These are phyloP conservation scores for Papilio elwesi DNA, from an alignment of 2,888 invertebrate species.

Conservation along the genomic window DNA sequence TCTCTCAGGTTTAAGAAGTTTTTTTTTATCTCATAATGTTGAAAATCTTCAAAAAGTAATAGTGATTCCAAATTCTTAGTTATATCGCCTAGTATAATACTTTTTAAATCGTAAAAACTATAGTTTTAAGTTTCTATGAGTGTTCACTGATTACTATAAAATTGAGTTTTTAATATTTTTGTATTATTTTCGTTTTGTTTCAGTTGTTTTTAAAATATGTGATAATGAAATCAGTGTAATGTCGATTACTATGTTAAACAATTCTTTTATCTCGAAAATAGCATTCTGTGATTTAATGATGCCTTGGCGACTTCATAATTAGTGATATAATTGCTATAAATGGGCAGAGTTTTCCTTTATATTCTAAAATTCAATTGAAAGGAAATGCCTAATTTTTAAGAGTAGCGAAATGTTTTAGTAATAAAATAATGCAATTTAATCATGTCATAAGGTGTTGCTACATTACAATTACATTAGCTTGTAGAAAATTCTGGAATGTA, in stretches of 20 bases:
- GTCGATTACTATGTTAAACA: conserved; percentile 39
- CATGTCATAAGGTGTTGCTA: conserved; percentile 31
- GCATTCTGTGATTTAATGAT: conserved; percentile 74
- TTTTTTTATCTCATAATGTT: conserved; percentile 68
- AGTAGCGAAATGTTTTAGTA: conserved; percentile 43
- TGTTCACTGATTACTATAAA: conserved; percentile 16
- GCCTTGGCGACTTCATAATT: conserved; percentile 69
- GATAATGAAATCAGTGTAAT: conserved; percentile 21
- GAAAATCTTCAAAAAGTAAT: conserved; percentile 56
- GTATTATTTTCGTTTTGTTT: conserved; percentile 46
- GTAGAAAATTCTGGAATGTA: conserved; percentile 11
- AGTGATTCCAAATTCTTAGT: conserved; percentile 64
- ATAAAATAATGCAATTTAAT: conserved; percentile 29
- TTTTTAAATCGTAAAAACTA: conserved; percentile 53
- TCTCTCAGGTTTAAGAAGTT: conserved; percentile 80
- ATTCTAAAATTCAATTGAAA: conserved; percentile 50
- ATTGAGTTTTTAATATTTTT: conserved; percentile 38
- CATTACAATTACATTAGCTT: conserved; percentile 28
- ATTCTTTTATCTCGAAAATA: conserved; percentile 57
- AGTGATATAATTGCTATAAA: conserved; percentile 61
- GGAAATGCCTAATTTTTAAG: conserved; percentile 53
- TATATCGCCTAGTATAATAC: conserved; percentile 59
- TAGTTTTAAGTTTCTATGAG: conserved; percentile 29
- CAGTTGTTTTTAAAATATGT: conserved; percentile 46
- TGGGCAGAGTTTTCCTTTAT: conserved; percentile 56